phyloP scores from a whole-genome alignment of 2,113 vertebrate genomes.

The Dendropsophus ebraccatus region DNA sequence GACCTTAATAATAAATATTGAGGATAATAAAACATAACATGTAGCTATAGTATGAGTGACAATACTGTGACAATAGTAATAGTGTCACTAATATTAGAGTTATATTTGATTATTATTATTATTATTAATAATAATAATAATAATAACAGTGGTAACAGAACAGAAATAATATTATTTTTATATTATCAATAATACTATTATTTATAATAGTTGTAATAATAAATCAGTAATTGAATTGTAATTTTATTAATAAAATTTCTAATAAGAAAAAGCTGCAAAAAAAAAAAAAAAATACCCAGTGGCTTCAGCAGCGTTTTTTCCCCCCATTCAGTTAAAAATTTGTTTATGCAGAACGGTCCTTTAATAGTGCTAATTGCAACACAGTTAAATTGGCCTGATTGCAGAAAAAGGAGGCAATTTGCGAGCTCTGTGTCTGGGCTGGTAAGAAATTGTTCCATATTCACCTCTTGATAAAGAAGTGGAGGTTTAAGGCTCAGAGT shows the following conservation, averaged over 20 bases:
- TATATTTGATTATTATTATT: too few species aligned
- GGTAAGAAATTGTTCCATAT: constrained; percentile 98
- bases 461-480: constrained; percentile 93
- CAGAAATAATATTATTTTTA: neutral
- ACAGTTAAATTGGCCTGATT: constrained; percentile 98
- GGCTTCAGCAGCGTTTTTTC: constrained; percentile 80
- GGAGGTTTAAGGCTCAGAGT: constrained; percentile 89
- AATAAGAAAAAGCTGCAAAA: neutral
- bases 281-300: constrained; percentile 78
- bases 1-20: neutral
- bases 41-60: neutral
- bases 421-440: constrained; percentile 88
- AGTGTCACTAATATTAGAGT: neutral
- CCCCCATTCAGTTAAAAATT: constrained; percentile 89
- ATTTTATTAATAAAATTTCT: neutral
- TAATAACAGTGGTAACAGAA: neutral
- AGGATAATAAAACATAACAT: neutral
- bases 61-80: neutral
- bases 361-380: constrained; percentile 97
- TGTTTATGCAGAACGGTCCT: constrained; percentile 95
- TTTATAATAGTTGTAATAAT: too few species aligned
- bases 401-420: constrained; percentile 95
- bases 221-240: neutral
- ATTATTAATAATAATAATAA: neutral
- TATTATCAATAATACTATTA: neutral